Conservation (phyloP, 1,140 invertebrate genomes). For the Phenacoccus solenopsis region DNA sequence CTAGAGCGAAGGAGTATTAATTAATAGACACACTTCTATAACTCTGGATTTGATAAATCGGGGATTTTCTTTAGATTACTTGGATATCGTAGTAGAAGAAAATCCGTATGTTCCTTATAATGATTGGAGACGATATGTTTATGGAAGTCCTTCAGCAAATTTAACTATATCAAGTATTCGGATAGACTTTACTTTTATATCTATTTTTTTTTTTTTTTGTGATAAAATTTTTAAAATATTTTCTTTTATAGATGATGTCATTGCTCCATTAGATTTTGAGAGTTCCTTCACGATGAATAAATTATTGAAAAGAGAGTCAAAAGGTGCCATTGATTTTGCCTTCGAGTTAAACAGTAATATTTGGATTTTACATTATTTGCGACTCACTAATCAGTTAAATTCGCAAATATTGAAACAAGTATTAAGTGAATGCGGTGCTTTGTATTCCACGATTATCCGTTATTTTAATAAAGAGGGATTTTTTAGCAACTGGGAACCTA, state of each 20-base stretch:
- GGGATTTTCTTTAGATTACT: conserved; percentile 40
- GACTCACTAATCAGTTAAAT: conserved; percentile 42
- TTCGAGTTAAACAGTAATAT: conserved; percentile 48
- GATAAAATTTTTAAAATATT: no score
- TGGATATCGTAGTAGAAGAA: conserved; percentile 46
- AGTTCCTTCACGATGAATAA: conserved; percentile 28
- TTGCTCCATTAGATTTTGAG: conserved; percentile 36
- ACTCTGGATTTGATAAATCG: conserved; percentile 45
- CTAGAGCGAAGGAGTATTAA: conserved; percentile 42
- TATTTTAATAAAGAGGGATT: conserved; percentile 33
- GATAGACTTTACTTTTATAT: not conserved
- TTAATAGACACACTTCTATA: conserved; percentile 44
- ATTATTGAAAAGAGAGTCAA: conserved; percentile 30
- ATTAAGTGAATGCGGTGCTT: conserved; percentile 37
- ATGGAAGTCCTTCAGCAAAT: conserved; percentile 34
- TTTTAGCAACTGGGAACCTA: conserved; percentile 37
- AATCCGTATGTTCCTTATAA: conserved; percentile 43
- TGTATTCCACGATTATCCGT: conserved; percentile 36
- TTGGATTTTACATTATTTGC: conserved; percentile 43
- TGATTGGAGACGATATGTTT: conserved; percentile 41
- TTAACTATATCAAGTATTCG: conserved; percentile 38
- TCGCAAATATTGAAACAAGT: conserved; percentile 29
- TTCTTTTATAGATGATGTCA: conserved; percentile 39
- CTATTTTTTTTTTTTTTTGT: not conserved
- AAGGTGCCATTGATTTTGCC: conserved; percentile 39